Percentiles rank a stretch among this genome's conserved stretches.
Conservation (phyloP, 1,140 invertebrate genomes). For the Anthonomus grandis region DNA sequence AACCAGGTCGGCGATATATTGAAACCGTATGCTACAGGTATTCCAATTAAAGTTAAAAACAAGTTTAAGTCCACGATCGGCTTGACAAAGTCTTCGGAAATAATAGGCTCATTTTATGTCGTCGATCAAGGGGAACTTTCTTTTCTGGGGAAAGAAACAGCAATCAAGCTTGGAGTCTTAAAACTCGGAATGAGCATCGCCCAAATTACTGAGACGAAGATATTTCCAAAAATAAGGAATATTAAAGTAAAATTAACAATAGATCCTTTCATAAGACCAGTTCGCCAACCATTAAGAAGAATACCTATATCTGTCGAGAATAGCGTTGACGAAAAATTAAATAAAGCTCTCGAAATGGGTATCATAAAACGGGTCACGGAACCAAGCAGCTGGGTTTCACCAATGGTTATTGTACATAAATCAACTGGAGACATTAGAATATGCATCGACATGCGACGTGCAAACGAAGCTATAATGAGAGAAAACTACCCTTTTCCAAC, state of each 20-base stretch:
- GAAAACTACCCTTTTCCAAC: conserved; percentile 38
- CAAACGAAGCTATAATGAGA: conserved; percentile 36
- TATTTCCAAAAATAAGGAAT: conserved; percentile 5
- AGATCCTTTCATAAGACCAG: neutral
- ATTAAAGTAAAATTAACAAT: conserved; percentile 8
- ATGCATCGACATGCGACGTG: conserved; percentile 37
- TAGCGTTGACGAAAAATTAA: conserved; percentile 29
- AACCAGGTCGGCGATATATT: neutral
- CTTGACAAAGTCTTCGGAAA: neutral
- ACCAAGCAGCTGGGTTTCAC: conserved; percentile 35
- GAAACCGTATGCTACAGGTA: conserved; percentile 2
- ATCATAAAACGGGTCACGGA: conserved; percentile 27
- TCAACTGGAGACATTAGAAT: conserved; percentile 1
- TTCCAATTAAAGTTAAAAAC: neutral
- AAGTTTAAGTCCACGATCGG: conserved; percentile 4
- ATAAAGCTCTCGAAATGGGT: conserved; percentile 30
- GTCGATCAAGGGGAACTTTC: conserved; percentile 18
- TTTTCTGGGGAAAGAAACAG: conserved; percentile 20
- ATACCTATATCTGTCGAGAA: conserved; percentile 9
- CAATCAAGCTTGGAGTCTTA: conserved; percentile 14
- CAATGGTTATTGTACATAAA: conserved; percentile 27
- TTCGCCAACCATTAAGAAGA: conserved; percentile 2
- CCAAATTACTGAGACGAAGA: neutral
- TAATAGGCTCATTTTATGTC: conserved; percentile 17
- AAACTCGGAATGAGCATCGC: conserved; percentile 11